Evolutionary conservation across 2,888 invertebrate species (phyloP).

Genomic region (Polia nebulosa): DNA sequence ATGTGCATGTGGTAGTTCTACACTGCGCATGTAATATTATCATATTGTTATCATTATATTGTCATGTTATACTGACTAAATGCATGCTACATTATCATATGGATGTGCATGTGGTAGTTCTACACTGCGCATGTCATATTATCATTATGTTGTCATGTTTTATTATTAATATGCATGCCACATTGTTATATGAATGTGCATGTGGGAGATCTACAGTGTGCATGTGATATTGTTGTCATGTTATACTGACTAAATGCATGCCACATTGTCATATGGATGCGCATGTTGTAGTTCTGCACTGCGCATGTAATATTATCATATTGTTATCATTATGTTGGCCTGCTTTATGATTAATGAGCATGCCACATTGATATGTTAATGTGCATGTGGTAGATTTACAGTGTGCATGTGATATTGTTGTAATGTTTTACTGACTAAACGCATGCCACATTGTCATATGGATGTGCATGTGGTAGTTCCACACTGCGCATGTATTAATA

Average conservation of each 20-base stretch:
- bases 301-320: too few relatives aligned
- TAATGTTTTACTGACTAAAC: not conserved
- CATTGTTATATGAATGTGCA: not conserved
- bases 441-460: too few relatives aligned
- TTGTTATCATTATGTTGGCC: too few relatives aligned
- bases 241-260: not conserved
- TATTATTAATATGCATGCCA: not conserved
- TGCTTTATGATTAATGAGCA: too few relatives aligned
- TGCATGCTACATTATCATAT: not conserved
- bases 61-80: not conserved
- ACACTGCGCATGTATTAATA: not conserved
- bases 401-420: not conserved
- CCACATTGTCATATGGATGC: not conserved
- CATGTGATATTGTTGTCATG: not conserved
- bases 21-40: not conserved
- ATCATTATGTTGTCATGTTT: not conserved
- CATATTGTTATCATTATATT: too few relatives aligned
- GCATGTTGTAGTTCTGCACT: not conserved
- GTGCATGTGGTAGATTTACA: too few relatives aligned
- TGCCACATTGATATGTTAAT: too few relatives aligned
- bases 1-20: not conserved
- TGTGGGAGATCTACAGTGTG: not conserved
- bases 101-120: not conserved
- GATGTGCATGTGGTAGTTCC: not conserved
- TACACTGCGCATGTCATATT: not conserved